Percentiles rank a stretch among this genome's conserved stretches.
Evolutionary conservation across 2,797 vertebrate genomes (phyloP).

Genomic region (Masticophis lateralis): DNA sequence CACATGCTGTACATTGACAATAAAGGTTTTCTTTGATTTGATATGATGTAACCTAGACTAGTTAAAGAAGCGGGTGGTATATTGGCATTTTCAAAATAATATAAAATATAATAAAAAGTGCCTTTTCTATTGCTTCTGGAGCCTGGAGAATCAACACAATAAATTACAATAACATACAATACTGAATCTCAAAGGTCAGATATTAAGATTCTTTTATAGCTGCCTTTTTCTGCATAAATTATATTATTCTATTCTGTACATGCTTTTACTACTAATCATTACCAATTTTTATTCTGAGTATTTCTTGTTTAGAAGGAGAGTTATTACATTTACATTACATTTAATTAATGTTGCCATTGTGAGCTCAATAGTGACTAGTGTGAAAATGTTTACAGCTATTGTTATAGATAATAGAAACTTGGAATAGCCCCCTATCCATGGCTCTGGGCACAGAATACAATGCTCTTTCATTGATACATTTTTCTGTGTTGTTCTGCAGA

Average conservation of each 20-base stretch:
- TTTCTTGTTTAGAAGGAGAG: conserved; percentile 34
- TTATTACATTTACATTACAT: conserved; percentile 22
- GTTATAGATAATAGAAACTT: conserved; percentile 20
- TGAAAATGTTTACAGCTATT: conserved; percentile 31
- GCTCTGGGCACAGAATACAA: not conserved
- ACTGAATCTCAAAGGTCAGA: conserved; percentile 26
- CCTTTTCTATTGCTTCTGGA: not conserved
- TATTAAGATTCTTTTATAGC: conserved; percentile 31
- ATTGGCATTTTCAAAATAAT: not conserved
- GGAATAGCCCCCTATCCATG: not conserved
- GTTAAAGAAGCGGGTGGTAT: not conserved
- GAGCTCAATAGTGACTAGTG: conserved; percentile 11
- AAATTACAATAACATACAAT: not conserved
- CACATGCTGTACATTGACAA: too few relatives aligned
- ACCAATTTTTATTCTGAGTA: conserved; percentile 31
- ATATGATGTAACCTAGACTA: not conserved
- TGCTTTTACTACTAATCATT: conserved; percentile 33
- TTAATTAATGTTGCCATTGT: conserved; percentile 28
- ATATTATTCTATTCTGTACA: conserved; percentile 31
- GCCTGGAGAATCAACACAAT: not conserved
- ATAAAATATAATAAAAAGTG: conserved; percentile 11
- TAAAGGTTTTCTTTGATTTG: too few relatives aligned
- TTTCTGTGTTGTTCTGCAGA: not conserved
- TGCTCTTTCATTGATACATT: conserved; percentile 3
- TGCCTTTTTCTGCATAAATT: conserved; percentile 20